Evolutionary conservation across 2,888 invertebrate species (phyloP).

Genomic region (Scaptomyza polygonia): DNA sequence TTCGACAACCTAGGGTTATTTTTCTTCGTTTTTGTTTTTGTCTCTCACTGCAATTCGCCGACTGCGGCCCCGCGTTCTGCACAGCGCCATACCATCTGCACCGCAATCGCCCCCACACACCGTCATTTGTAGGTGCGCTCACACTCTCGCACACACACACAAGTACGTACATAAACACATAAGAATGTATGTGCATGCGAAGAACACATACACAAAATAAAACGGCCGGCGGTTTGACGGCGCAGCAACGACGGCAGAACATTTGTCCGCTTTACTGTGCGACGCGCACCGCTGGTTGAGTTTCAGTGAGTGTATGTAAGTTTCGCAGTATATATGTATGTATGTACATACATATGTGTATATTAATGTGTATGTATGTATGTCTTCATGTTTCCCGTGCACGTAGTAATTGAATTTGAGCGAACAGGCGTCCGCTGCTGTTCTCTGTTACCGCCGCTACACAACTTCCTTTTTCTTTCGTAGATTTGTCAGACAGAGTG

Average conservation of each 20-base stretch:
- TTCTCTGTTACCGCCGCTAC: constrained; percentile 39
- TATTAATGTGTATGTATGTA: constrained; percentile 14
- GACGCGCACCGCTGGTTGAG: constrained; percentile 54
- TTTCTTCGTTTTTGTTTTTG: constrained; percentile 57
- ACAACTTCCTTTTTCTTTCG: constrained; percentile 54
- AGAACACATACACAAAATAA: constrained; percentile 36
- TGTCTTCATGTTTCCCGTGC: constrained; percentile 48
- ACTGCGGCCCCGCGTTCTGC: constrained; percentile 65
- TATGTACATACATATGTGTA: constrained; percentile 11
- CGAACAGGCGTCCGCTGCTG: constrained; percentile 56
- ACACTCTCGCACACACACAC: constrained; percentile 44
- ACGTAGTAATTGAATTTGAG: constrained; percentile 66
- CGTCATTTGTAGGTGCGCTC: constrained; percentile 51
- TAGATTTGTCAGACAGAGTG: constrained; percentile 20
- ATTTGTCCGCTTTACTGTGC: constrained; percentile 66
- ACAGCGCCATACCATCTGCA: constrained; percentile 48
- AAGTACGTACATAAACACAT: constrained; percentile 6
- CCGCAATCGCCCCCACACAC: constrained; percentile 35
- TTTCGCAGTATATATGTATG: constrained; percentile 35
- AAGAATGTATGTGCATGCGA: constrained; percentile 16
- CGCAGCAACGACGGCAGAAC: constrained; percentile 55
- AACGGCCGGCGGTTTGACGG: constrained; percentile 70
- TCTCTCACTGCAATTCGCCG: constrained; percentile 73
- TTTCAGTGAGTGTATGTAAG: constrained; percentile 21
- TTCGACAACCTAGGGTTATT: constrained; percentile 10